Percentiles rank a stretch among this genome's conserved stretches.
phyloP scores from a whole-genome alignment of 2,797 vertebrate species.

The Gymnopithys bicolor region DNA sequence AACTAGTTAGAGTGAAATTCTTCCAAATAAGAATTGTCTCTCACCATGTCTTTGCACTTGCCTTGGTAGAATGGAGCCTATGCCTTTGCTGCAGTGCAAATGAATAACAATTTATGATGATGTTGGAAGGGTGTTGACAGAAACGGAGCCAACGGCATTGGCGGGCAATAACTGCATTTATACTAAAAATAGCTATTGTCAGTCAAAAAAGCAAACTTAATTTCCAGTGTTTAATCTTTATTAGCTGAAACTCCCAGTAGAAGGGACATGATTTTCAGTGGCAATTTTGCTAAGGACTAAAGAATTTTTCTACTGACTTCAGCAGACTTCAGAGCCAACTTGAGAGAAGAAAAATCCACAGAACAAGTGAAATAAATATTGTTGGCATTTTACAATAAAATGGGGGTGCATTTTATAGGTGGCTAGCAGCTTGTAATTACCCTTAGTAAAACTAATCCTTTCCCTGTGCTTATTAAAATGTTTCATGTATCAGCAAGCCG shows the following conservation, averaged over 20 bases:
- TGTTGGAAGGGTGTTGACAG: slow-evolving; percentile 28
- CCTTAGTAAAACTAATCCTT: slow-evolving; percentile 62
- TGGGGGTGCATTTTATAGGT: slow-evolving; percentile 44
- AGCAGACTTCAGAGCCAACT: background rate
- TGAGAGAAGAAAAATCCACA: background rate
- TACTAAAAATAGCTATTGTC: slow-evolving; percentile 31
- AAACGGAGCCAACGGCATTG: background rate
- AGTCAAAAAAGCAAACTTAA: background rate
- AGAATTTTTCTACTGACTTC: background rate
- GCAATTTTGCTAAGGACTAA: background rate
- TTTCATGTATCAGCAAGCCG: slow-evolving; percentile 6
- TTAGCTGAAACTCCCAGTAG: background rate
- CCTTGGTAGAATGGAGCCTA: background rate
- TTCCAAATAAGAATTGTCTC: slow-evolving; percentile 29
- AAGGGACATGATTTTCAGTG: background rate
- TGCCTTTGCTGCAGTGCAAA: background rate
- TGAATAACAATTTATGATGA: slow-evolving; percentile 13
- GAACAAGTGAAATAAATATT: slow-evolving; percentile 50
- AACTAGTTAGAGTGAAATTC: background rate
- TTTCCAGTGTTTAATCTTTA: slow-evolving; percentile 7
- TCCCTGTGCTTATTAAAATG: slow-evolving; percentile 57
- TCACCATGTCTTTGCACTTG: slow-evolving; percentile 32
- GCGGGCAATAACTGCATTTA: background rate
- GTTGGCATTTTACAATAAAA: slow-evolving; percentile 37
- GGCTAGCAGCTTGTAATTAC: slow-evolving; percentile 58